Evolutionary conservation across 2,113 vertebrate genomes (phyloP), one percentile per base, ranked within the genome.

Genomic region (Epinephelus lanceolatus): DNA sequence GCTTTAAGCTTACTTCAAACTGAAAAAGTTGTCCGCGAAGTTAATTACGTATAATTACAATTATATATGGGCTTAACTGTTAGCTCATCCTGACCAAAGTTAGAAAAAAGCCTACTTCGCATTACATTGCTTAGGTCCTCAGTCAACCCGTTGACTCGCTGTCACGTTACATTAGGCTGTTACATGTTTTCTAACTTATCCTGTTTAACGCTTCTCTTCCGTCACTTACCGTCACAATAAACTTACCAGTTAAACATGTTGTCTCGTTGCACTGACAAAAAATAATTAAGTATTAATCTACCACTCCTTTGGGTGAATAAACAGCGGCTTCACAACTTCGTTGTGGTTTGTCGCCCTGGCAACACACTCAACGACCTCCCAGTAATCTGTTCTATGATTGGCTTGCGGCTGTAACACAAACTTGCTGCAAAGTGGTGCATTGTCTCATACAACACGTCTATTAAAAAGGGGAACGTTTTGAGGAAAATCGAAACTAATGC

Each of bases 321-420:
- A 23, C 21, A 1, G 2, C 0, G 5, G 21, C 15, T 21, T 15
- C 17, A 3, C 3, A 12, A 25, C n/a, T 75, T 69, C 5, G 76
- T 61, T 82, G 63, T 57, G 15, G 76, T 78, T 57, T 77, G 92
- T 66, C 89, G 57, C 85, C 73, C 59, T 86, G 79, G 76, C 75
- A 91, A 85, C 47, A 1, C 3, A 9, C 14, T 21, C 9, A 0
- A 5, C 0, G 18, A 6, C 13, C 0, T 13, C 21, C 23, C 49
- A 92, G 70, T 70, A 88, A 89, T 2, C 45, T 19, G 59, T n/a
- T 23, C 25, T 60, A 47, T 91, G 84, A 93, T 94, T 94, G 81
- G 94, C 65, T 55, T 0, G 5, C 4, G 19, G 55, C 37, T 0
- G 6, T 11, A 3, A 30, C 15, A 27, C 14, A 19, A 51, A 49